These are phyloP conservation scores for Drosophila subquinaria DNA, from an alignment of 2,888 invertebrate species.

Conservation along the genomic window DNA sequence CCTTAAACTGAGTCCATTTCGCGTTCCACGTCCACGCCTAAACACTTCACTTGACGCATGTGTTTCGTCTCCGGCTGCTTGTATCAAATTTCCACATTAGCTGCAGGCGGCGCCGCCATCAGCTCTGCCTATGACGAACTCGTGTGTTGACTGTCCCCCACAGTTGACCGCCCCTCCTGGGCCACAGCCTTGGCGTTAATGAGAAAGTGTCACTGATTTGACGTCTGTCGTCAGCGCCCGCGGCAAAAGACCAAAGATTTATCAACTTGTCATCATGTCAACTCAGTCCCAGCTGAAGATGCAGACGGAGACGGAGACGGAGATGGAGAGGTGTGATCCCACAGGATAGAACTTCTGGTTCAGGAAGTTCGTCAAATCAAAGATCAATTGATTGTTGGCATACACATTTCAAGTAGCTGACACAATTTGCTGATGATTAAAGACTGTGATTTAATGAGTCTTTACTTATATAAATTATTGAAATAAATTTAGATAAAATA, in stretches of 20 bases:
- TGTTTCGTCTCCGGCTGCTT: conserved; percentile 56
- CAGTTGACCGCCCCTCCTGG: conserved; percentile 37
- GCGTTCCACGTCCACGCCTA: conserved; percentile 57
- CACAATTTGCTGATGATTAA: conserved; percentile 18
- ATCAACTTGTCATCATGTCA: conserved; percentile 64
- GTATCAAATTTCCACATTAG: conserved; percentile 67
- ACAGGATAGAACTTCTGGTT: conserved; percentile 11
- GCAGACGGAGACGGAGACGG: too few relatives aligned
- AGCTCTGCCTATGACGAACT: background rate
- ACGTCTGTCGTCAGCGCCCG: conserved; percentile 64
- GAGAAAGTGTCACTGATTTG: conserved; percentile 77
- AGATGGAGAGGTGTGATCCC: conserved; percentile 24
- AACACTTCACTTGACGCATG: conserved; percentile 67
- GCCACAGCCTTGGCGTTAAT: conserved; percentile 51
- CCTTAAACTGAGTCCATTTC: conserved; percentile 12
- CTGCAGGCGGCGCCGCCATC: conserved; percentile 59
- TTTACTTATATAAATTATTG: background rate
- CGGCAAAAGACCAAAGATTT: conserved; percentile 68
- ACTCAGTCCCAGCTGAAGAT: conserved; percentile 2
- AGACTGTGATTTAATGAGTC: background rate
- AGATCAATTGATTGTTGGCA: conserved; percentile 39
- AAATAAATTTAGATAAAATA: background rate
- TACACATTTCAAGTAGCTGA: conserved; percentile 28
- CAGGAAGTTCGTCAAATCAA: conserved; percentile 17
- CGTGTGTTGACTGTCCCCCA: conserved; percentile 4